Evolutionary conservation across 2,113 vertebrate genomes (phyloP).

Genomic region (Candoia aspera): DNA sequence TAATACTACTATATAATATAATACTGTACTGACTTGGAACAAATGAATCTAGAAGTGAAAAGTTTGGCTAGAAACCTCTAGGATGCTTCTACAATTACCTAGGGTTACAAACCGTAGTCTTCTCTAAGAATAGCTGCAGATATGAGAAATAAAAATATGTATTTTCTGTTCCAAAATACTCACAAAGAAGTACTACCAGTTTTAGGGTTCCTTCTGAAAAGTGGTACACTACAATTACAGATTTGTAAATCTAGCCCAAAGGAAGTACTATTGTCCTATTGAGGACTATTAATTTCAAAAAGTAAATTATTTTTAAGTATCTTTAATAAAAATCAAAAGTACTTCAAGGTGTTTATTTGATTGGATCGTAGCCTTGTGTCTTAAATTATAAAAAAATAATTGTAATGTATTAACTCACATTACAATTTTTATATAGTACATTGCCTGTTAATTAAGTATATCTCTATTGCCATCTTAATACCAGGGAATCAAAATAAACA

Average conservation of each 20-base stretch:
- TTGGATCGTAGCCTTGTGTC: background rate
- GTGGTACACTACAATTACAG: background rate
- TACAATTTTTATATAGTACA: constrained; percentile 4
- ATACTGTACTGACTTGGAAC: background rate
- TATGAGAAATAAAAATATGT: background rate
- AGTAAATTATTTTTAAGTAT: background rate
- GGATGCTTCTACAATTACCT: background rate
- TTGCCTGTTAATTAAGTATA: background rate
- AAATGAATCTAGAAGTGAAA: background rate
- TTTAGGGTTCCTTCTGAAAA: constrained; percentile 26
- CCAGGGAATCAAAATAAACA: background rate
- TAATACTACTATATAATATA: background rate
- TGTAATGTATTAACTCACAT: background rate
- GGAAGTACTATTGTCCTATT: background rate
- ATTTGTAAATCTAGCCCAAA: background rate
- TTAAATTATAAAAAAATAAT: background rate
- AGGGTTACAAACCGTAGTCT: background rate
- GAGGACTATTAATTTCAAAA: background rate
- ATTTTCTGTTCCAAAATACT: constrained; percentile 13
- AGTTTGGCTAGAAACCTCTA: background rate
- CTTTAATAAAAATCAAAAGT: background rate
- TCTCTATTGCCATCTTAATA: background rate
- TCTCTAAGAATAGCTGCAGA: background rate
- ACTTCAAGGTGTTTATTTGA: background rate
- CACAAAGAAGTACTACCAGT: background rate